Conservation (phyloP, 2,888 invertebrate species). For the Chymomyza caudatula region DNA sequence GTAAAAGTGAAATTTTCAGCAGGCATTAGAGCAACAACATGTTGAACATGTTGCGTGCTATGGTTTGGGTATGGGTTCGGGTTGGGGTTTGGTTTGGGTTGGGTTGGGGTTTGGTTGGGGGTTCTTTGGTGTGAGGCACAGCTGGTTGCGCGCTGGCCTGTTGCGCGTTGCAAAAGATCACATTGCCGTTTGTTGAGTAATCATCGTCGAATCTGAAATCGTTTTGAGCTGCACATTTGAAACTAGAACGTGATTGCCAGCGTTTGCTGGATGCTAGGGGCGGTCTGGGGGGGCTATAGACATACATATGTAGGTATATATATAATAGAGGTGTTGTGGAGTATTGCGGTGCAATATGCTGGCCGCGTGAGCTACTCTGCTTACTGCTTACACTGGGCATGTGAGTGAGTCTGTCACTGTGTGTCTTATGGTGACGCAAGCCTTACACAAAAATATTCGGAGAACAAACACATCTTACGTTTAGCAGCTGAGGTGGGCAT, state of each 20-base stretch:
- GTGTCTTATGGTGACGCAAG: constrained; percentile 37
- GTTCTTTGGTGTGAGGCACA: background rate
- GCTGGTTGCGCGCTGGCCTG: constrained; percentile 1
- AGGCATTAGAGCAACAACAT: constrained; percentile 4
- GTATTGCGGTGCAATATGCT: constrained; percentile 16
- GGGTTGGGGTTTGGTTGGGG: background rate
- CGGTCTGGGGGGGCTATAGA: background rate
- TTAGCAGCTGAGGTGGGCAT: background rate
- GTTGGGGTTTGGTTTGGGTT: background rate
- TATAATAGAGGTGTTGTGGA: background rate
- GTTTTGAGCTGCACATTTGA: constrained; percentile 58
- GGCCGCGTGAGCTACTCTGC: constrained; percentile 29
- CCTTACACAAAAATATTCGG: constrained; percentile 35
- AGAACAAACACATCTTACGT: constrained; percentile 25
- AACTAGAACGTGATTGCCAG: constrained; percentile 60
- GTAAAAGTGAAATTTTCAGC: constrained; percentile 51
- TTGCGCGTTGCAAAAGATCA: constrained; percentile 48
- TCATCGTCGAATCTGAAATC: constrained; percentile 53
- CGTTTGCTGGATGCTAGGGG: background rate
- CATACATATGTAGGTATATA: background rate
- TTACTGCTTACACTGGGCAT: background rate
- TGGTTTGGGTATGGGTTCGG: background rate
- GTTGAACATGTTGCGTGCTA: constrained; percentile 22
- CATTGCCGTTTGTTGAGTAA: constrained; percentile 56
- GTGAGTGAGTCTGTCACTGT: constrained; percentile 7